These are phyloP conservation scores for Ceramica pisi DNA, from an alignment of 2,888 invertebrate species.

Conservation along the genomic window DNA sequence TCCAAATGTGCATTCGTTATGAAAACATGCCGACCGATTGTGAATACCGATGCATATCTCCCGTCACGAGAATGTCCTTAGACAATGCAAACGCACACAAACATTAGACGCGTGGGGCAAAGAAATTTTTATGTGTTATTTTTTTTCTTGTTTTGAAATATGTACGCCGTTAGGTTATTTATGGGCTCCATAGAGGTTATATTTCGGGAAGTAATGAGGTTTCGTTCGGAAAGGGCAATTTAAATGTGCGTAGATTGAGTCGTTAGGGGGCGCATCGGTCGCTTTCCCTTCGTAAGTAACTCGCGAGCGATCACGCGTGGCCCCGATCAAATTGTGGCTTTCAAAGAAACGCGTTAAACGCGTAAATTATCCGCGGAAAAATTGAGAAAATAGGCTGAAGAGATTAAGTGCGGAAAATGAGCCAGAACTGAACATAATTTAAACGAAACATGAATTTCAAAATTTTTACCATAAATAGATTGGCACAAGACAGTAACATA, in stretches of 20 bases:
- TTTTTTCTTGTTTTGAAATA: slow-evolving; percentile 91
- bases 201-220: slow-evolving; percentile 90
- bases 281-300: slow-evolving; percentile 71
- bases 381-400: slow-evolving; percentile 44
- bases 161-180: slow-evolving; percentile 90
- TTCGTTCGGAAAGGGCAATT: slow-evolving; percentile 90
- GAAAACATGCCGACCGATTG: too few species aligned
- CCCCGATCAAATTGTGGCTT: slow-evolving; percentile 69
- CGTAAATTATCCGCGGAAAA: slow-evolving; percentile 55
- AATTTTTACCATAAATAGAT: not conserved
- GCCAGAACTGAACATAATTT: not conserved
- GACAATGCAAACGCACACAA: slow-evolving; percentile 78
- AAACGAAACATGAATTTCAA: not conserved
- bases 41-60: not conserved
- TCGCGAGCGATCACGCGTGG: slow-evolving; percentile 71
- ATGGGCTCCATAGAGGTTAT: slow-evolving; percentile 90
- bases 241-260: slow-evolving; percentile 90
- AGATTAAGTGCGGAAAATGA: slow-evolving; percentile 26
- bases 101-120: slow-evolving; percentile 88
- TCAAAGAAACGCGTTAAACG: slow-evolving; percentile 62
- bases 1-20: not conserved
- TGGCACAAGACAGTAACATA: not conserved
- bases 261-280: slow-evolving; percentile 83
- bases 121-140: slow-evolving; percentile 89
- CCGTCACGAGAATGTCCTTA: slow-evolving; percentile 48